A percentile compares a stretch with the other conserved stretches of the same genome.
These are phyloP conservation scores for Phyllostomus hastatus DNA, from an alignment of 2,113 vertebrate genomes.

Conservation along the genomic window DNA sequence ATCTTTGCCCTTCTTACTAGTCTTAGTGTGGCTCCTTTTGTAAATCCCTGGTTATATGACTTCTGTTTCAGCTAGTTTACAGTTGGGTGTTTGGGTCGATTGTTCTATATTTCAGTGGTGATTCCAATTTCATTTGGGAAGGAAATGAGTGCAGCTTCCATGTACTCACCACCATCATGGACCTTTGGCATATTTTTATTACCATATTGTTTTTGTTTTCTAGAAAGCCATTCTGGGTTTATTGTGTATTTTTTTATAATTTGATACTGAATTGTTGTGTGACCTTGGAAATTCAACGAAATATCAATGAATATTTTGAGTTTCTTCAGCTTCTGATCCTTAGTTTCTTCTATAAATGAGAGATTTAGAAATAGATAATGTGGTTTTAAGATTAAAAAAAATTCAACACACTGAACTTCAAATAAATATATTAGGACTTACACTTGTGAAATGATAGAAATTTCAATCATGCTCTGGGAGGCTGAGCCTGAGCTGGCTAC, in stretches of 20 bases:
- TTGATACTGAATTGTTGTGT: background rate
- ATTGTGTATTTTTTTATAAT: background rate
- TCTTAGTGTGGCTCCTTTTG: background rate
- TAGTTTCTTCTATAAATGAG: background rate
- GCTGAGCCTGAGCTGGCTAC: background rate
- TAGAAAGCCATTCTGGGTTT: background rate
- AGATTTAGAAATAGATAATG: background rate
- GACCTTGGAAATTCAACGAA: background rate
- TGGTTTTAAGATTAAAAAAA: background rate
- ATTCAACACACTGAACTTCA: background rate
- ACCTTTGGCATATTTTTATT: background rate
- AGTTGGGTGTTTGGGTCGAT: background rate
- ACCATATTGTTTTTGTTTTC: background rate
- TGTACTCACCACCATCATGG: background rate
- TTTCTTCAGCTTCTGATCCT: background rate
- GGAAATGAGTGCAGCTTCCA: background rate
- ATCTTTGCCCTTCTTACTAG: background rate
- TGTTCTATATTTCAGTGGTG: background rate
- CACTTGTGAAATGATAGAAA: background rate
- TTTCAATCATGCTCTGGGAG: background rate
- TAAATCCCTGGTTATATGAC: background rate
- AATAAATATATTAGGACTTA: background rate
- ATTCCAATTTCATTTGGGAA: background rate
- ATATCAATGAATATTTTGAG: background rate
- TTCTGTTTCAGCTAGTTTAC: background rate